Evolutionary conservation across 2,797 vertebrate genomes (phyloP).

Genomic region (Falco berigora): DNA sequence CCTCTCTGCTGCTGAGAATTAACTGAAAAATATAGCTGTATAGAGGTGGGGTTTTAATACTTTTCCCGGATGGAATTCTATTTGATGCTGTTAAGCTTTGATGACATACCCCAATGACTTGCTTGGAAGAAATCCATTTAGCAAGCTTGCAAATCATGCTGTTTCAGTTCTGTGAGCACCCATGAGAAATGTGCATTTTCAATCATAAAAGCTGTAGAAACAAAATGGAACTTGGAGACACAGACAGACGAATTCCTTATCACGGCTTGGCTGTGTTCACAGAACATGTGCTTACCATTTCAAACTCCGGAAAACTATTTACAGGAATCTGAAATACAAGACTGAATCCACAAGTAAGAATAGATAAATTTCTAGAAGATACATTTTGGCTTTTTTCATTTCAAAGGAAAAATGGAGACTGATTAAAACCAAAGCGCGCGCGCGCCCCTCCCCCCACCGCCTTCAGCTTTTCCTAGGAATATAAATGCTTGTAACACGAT

Average conservation of each 20-base stretch:
- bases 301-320: constrained; percentile 23
- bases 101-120: constrained; percentile 61
- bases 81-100: constrained; percentile 59
- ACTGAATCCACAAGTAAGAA: constrained; percentile 20
- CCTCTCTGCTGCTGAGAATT: constrained; percentile 12
- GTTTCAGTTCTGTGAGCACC: constrained; percentile 35
- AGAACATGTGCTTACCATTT: constrained; percentile 59
- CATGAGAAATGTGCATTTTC: constrained; percentile 59
- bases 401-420: constrained; percentile 15
- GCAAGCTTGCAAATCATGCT: constrained; percentile 55
- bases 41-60: constrained; percentile 8
- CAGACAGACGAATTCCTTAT: constrained; percentile 56
- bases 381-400: not conserved
- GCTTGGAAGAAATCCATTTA: constrained; percentile 64
- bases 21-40: constrained; percentile 26
- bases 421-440: constrained; percentile 17
- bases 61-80: constrained; percentile 55
- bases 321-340: constrained; percentile 17
- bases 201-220: constrained; percentile 51
- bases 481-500: constrained; percentile 8
- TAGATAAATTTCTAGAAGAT: constrained; percentile 20
- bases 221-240: constrained; percentile 56
- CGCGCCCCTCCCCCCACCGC: not conserved
- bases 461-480: not conserved
- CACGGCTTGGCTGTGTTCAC: constrained; percentile 37